A percentile compares a stretch with the other conserved stretches of the same genome.
Conservation (phyloP, 1,140 invertebrate genomes). For the Frieseomelitta varia region DNA sequence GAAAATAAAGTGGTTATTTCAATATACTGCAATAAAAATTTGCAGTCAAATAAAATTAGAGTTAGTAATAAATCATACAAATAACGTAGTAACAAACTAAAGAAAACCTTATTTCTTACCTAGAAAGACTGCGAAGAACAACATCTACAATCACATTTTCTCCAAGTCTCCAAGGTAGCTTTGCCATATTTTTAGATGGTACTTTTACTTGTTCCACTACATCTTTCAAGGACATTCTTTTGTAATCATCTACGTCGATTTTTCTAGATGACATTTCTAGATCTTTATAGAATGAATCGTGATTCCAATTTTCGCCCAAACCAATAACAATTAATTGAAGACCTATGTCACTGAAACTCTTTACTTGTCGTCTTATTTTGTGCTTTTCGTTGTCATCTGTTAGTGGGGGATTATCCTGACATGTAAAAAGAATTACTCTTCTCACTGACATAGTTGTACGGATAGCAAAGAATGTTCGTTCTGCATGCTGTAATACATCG, state of each 20-base stretch:
- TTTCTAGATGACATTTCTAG: slow-evolving; percentile 63
- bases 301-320: slow-evolving; percentile 56
- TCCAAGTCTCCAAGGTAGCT: slow-evolving; percentile 53
- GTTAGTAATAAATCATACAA: background rate
- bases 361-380: slow-evolving; percentile 44
- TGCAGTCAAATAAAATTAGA: too few relatives aligned
- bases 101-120: slow-evolving; percentile 40
- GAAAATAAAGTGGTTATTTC: slow-evolving; percentile 4
- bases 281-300: slow-evolving; percentile 66
- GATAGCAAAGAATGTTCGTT: slow-evolving; percentile 41
- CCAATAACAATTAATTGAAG: slow-evolving; percentile 61
- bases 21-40: background rate
- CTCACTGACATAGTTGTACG: slow-evolving; percentile 51
- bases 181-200: slow-evolving; percentile 54
- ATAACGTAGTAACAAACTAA: background rate
- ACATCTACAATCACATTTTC: slow-evolving; percentile 56
- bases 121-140: slow-evolving; percentile 47
- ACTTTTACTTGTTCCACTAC: slow-evolving; percentile 60
- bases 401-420: slow-evolving; percentile 55
- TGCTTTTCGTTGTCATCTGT: slow-evolving; percentile 50
- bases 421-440: slow-evolving; percentile 66
- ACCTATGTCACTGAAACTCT: slow-evolving; percentile 42
- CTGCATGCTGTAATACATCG: slow-evolving; percentile 60
- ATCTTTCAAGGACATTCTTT: slow-evolving; percentile 52
- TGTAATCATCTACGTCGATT: slow-evolving; percentile 44